These are phyloP conservation scores for Laspeyria flexula DNA, from an alignment of 2,888 invertebrate genomes.

Conservation along the genomic window DNA sequence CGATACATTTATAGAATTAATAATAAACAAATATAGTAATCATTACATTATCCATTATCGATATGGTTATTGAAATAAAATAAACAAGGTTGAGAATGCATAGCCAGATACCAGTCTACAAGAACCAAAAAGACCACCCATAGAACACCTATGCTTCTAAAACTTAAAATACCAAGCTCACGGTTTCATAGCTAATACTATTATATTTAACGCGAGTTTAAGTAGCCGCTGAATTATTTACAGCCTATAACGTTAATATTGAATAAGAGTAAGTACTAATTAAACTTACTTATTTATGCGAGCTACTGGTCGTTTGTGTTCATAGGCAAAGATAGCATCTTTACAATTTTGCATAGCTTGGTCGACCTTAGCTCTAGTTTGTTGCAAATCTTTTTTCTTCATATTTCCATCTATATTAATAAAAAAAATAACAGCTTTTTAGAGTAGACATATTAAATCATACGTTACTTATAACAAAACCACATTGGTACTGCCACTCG, in stretches of 20 bases:
- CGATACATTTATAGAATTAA: no score
- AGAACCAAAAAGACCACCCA: slow-evolving; percentile 12
- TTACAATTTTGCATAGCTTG: slow-evolving; percentile 4
- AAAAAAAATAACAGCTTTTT: no score
- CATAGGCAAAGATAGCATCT: slow-evolving; percentile 4
- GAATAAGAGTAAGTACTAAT: slow-evolving; percentile 46
- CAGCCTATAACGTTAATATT: slow-evolving; percentile 57
- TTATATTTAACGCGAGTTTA: slow-evolving; percentile 56
- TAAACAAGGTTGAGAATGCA: no score
- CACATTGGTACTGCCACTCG: no score
- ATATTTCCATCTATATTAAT: no score
- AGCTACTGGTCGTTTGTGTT: slow-evolving; percentile 8
- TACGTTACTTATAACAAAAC: no score
- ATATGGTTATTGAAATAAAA: no score
- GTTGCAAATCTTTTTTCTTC: not conserved
- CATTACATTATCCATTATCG: no score
- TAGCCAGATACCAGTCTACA: no score
- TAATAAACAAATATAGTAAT: no score
- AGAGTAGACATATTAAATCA: no score
- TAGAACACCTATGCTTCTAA: slow-evolving; percentile 2
- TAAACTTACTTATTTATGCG: slow-evolving; percentile 38
- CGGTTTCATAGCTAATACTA: slow-evolving; percentile 44
- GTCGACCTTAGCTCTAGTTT: not conserved
- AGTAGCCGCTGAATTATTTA: slow-evolving; percentile 55
- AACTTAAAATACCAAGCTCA: slow-evolving; percentile 1